These are phyloP conservation scores for Drosophila paramelanica DNA, from an alignment of 2,888 invertebrate genomes.

Conservation along the genomic window DNA sequence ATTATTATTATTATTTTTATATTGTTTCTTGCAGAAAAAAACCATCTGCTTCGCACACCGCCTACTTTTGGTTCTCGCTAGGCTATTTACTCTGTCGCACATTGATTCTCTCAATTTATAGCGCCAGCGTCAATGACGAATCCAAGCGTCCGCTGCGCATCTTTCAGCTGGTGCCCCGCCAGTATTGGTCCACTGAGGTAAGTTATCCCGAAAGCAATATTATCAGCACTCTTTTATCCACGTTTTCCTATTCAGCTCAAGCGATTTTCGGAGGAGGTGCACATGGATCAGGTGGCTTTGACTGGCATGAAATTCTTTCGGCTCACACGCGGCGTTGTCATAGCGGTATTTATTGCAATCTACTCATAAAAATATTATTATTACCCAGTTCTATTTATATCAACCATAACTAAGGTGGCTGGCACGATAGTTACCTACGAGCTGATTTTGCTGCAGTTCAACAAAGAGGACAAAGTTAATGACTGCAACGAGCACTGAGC, in stretches of 20 bases:
- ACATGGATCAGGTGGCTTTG: conserved; percentile 82
- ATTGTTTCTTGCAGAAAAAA: conserved; percentile 72
- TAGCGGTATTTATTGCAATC: conserved; percentile 68
- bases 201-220: not conserved
- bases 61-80: conserved; percentile 87
- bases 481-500: conserved; percentile 64
- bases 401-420: conserved; percentile 84
- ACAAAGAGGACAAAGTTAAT: conserved; percentile 81
- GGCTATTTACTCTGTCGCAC: conserved; percentile 86
- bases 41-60: conserved; percentile 83
- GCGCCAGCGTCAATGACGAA: conserved; percentile 87
- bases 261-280: conserved; percentile 83
- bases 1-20: no score
- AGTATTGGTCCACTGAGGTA: conserved; percentile 86
- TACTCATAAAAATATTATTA: not conserved
- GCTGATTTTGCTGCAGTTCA: conserved; percentile 87
- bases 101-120: conserved; percentile 86
- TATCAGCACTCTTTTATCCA: not conserved
- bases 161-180: conserved; percentile 84
- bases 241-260: conserved; percentile 76
- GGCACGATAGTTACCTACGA: conserved; percentile 87
- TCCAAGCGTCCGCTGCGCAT: conserved; percentile 84
- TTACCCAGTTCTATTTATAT: not conserved
- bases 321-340: conserved; percentile 82
- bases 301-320: conserved; percentile 84